Base-by-base conservation (phyloP, 2,113 vertebrate species). In the Anarhynchus alexandrinus region DNA sequence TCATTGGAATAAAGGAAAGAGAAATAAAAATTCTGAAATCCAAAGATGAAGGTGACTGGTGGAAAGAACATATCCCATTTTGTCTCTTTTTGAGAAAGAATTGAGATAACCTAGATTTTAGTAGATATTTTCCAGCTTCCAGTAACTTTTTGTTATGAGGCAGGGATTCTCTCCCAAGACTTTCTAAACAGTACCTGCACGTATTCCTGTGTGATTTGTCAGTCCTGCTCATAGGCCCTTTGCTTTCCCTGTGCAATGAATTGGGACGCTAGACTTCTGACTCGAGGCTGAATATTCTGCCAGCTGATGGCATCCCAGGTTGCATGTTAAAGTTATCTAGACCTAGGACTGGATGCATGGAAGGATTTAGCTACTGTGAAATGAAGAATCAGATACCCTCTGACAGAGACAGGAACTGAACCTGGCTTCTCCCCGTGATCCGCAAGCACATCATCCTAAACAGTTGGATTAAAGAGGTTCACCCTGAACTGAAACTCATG, bases 11-110 rank as follows among this genome's bases (percentile, higher is more conserved):
- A 69, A 59, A 87, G 29, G 38, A 91, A 94, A 91, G n/a, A 17
- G 61, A 96, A 94, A 94, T 84, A 91, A 83, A 89, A 86, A 49
- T 71, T 96, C 86, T 91, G 36, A 57, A 96, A 95, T 79, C 30
- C 81, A 96, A 93, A 95, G 52, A 87, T 64, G 88, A 86, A 87
- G n/a, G 52, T 89, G 77, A 84, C 47, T 91, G 87, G 93, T 67
- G n/a, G 81, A 82, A 96, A 82, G 65, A 90, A 49, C 3, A 22
- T 74, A 72, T 49, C 25, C 73, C 54, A 55, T 82, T 91, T 93
- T 86, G 20, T 86, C 55, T 94, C 69, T 79, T 86, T 36, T 34
- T 14, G 10, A 29, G 74, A 93, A 92, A 76, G 36, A 65, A 42
- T 5, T 47, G 74, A 85, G 23, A 12, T 47, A 69, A 22, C 26